Conservation (phyloP, 2,888 invertebrate species). For the Sisyra terminalis region DNA sequence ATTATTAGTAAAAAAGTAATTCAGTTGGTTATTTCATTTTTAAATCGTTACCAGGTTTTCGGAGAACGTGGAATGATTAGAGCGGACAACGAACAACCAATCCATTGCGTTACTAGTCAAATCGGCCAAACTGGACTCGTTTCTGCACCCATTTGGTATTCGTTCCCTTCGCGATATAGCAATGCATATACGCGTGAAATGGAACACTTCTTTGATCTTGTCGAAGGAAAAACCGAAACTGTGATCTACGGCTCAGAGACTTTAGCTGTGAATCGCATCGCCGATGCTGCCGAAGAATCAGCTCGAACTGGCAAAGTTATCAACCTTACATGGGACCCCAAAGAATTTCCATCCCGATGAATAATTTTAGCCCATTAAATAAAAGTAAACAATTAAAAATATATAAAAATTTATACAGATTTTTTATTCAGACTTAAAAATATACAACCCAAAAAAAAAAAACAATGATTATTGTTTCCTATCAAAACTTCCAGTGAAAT, state of each 20-base stretch:
- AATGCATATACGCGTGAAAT: slow-evolving; percentile 35
- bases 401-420: neutral
- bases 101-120: slow-evolving; percentile 27
- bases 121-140: slow-evolving; percentile 27
- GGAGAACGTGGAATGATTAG: slow-evolving; percentile 39
- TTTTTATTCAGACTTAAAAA: neutral
- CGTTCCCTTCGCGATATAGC: slow-evolving; percentile 40
- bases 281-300: slow-evolving; percentile 37
- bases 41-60: slow-evolving; percentile 25
- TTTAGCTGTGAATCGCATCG: slow-evolving; percentile 38
- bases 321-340: slow-evolving; percentile 29
- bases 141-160: slow-evolving; percentile 37
- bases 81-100: slow-evolving; percentile 35
- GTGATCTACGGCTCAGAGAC: slow-evolving; percentile 33
- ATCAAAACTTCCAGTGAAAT: too few relatives aligned
- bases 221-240: slow-evolving; percentile 28
- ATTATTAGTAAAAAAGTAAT: neutral
- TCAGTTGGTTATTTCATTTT: neutral
- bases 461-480: too few relatives aligned
- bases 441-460: too few relatives aligned
- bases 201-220: slow-evolving; percentile 41
- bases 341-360: too few relatives aligned
- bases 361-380: too few relatives aligned
- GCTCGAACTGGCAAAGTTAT: slow-evolving; percentile 33
- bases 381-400: too few relatives aligned